A percentile compares a stretch with the other conserved stretches of the same genome.
Evolutionary conservation across 2,113 vertebrate genomes (phyloP).

Genomic region (Ceyx cyanopectus): DNA sequence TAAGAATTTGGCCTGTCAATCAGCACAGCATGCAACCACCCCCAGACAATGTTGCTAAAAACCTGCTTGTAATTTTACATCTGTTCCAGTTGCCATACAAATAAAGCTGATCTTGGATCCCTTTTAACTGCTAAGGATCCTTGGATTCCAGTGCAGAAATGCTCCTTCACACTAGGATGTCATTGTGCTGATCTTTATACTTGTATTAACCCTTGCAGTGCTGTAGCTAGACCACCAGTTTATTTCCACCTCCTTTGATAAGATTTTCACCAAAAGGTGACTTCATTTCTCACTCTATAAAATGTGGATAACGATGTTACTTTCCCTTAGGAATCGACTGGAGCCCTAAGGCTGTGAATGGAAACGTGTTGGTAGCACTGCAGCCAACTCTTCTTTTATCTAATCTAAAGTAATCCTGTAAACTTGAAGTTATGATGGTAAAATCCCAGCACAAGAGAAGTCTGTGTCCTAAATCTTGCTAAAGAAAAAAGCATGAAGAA

Average conservation of each 20-base stretch:
- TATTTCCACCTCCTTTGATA: not conserved
- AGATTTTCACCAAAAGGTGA: not conserved
- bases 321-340: not conserved
- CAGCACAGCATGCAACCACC: slow-evolving; percentile 30
- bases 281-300: not conserved
- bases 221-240: not conserved
- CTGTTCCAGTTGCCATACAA: not conserved
- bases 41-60: slow-evolving; percentile 9
- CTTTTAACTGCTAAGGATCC: not conserved
- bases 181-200: not conserved
- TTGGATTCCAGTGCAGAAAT: not conserved
- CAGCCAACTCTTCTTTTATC: not conserved
- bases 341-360: not conserved
- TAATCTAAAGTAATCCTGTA: not conserved
- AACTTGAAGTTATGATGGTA: not conserved
- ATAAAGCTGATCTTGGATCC: not conserved
- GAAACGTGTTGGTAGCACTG: not conserved
- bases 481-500: not conserved
- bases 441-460: not conserved
- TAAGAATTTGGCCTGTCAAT: slow-evolving; percentile 59
- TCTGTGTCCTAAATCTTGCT: not conserved
- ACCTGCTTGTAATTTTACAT: slow-evolving; percentile 21
- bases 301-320: not conserved
- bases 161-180: not conserved
- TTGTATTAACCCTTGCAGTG: not conserved